Conservation (phyloP, 2,113 vertebrate genomes). For the Xenopus borealis region DNA sequence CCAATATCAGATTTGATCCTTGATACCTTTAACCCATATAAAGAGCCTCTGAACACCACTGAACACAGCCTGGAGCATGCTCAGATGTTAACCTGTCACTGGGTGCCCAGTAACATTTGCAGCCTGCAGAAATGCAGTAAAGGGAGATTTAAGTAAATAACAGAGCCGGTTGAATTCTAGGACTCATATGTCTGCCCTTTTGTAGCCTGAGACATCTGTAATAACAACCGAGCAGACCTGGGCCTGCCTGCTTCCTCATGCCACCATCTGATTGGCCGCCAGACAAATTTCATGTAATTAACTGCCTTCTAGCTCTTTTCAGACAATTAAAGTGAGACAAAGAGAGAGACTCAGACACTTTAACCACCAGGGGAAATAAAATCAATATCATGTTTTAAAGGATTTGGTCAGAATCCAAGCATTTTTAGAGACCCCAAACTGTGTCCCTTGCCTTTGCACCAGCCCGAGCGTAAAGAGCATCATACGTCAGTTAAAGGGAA, state of each 20-base stretch:
- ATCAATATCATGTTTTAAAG: neutral
- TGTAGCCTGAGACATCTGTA: slow-evolving; percentile 12
- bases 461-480: neutral
- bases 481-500: neutral
- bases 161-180: neutral
- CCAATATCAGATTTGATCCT: too few relatives aligned
- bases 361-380: too few relatives aligned
- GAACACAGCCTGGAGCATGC: too few relatives aligned
- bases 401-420: neutral
- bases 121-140: neutral
- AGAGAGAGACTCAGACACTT: neutral
- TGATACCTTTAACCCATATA: too few relatives aligned
- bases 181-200: neutral
- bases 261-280: neutral
- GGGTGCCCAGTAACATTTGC: neutral
- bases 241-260: neutral
- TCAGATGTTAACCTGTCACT: neutral
- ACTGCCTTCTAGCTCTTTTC: slow-evolving; percentile 6
- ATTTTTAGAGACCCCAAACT: neutral
- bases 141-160: neutral
- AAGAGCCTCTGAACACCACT: too few relatives aligned
- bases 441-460: neutral
- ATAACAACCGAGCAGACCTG: slow-evolving; percentile 7
- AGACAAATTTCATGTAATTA: slow-evolving; percentile 11
- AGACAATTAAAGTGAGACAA: slow-evolving; percentile 24